Percentiles rank a stretch among this genome's conserved stretches.
Evolutionary conservation across 2,113 vertebrate species (phyloP).

Genomic region (Murina feae): DNA sequence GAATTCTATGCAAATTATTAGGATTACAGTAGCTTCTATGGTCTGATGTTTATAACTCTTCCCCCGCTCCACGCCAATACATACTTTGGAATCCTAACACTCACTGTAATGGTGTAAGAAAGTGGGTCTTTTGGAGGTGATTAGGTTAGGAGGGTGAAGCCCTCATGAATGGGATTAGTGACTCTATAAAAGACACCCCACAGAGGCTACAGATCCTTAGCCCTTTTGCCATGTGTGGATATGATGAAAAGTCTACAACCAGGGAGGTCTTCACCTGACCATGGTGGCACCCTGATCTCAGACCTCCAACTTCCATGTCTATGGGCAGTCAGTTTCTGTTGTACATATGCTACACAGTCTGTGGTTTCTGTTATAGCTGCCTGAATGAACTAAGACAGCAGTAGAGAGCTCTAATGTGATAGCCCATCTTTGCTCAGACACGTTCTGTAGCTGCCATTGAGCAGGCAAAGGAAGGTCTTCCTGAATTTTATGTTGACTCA

Average conservation of each 20-base stretch:
- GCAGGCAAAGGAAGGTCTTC: background rate
- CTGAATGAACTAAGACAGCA: background rate
- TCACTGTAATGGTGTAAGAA: background rate
- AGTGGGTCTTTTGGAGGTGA: background rate
- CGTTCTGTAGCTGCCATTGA: background rate
- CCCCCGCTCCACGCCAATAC: fast-evolving
- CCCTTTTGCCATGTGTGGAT: background rate
- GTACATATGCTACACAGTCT: background rate
- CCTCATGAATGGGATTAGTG: background rate
- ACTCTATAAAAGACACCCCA: background rate
- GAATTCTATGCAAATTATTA: background rate
- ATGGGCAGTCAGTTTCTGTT: background rate
- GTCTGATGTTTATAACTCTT: background rate
- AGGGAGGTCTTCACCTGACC: background rate
- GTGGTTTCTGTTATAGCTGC: background rate
- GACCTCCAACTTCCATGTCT: background rate
- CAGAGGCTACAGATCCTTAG: background rate
- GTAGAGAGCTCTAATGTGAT: background rate
- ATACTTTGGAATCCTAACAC: background rate
- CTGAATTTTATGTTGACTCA: slow-evolving; percentile 19
- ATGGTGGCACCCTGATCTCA: background rate
- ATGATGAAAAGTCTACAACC: background rate
- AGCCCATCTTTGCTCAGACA: background rate
- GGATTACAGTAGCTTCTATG: background rate
- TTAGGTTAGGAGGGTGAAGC: background rate